Base-by-base conservation (phyloP, 2,888 invertebrate species). In the Cryptus viduatorius region DNA sequence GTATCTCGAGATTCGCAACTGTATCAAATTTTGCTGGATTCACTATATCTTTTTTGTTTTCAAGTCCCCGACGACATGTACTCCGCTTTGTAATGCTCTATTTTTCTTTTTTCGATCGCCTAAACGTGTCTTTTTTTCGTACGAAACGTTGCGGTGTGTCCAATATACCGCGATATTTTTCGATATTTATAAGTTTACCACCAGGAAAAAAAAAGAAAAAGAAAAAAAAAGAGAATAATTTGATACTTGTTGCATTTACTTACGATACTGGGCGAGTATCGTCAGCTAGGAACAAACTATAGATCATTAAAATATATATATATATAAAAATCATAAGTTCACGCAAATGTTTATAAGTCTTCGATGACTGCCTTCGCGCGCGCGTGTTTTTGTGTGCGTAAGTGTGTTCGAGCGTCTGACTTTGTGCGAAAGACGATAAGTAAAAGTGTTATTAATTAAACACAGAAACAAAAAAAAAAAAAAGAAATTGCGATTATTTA, bases 211-310 rank as follows among this genome's bases (percentile, higher is more conserved):
- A 7, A 24, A 24, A 24, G n/a, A 24, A 31, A 46, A 31, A 24
- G 59, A 12, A 44, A 7, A 19, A 19, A 42, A 10, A 5, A 19
- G 44, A 73, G n/a, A 31, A 77, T 76, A 53, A 67, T 73, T 46
- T 67, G 69, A 68, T 76, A 76, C 64, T 61, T 42, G 65, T 68
- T 77, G 82, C 77, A 77, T 82, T 82, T 77, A 82, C 77, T 77
- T 77, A 72, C 19, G 46, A 68, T 44, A 77, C 31, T 44, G 61
- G 46, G 50, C 50, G 50, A 14, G 37, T 37, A 65, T 65, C 46
- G 68, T 24, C 12, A 46, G 10, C 48, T 31, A 61, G 46, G 73
- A 48, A 75, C 64, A 75, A 75, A 75, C 16, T 75, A 75, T 46
- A 64, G 31, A 64, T 31, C 16, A 75, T 75, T 61, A 61, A 72